Conservation (phyloP, 2,113 vertebrate genomes). For the Cinclus mexicanus region DNA sequence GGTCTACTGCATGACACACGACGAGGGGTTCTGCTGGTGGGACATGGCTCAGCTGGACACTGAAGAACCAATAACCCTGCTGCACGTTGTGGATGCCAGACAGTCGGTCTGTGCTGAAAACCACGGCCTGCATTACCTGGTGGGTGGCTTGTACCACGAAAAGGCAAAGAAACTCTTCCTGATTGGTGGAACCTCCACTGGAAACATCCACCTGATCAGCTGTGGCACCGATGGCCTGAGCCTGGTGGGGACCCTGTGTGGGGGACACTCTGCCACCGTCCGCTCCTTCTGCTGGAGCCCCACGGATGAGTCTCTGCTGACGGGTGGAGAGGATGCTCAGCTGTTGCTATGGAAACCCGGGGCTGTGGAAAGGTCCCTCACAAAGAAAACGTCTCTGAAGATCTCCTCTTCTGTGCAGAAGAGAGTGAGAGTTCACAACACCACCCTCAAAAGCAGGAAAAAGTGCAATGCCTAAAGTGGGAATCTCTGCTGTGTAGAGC, state of each 20-base stretch:
- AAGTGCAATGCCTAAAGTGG: conserved; percentile 24
- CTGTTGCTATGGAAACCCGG: conserved; percentile 89
- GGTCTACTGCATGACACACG: conserved; percentile 86
- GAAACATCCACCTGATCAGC: conserved; percentile 81
- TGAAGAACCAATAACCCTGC: conserved; percentile 79
- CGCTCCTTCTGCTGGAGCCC: conserved; percentile 87
- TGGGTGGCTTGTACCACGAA: conserved; percentile 86
- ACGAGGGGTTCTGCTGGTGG: conserved; percentile 93
- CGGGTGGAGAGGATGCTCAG: conserved; percentile 91
- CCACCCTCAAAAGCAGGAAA: conserved; percentile 68
- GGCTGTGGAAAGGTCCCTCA: conserved; percentile 67
- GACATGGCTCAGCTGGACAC: conserved; percentile 83
- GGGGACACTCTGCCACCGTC: conserved; percentile 81
- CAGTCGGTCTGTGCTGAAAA: conserved; percentile 10
- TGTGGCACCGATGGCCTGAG: conserved; percentile 67
- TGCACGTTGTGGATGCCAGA: conserved; percentile 79
- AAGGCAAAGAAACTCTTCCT: conserved; percentile 78
- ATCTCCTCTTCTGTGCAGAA: conserved; percentile 80
- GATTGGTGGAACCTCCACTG: conserved; percentile 79
- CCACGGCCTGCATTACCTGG: conserved; percentile 80
- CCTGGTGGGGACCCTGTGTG: conserved; percentile 73
- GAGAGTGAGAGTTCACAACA: conserved; percentile 82
- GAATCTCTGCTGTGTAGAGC: background rate
- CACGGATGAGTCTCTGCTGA: conserved; percentile 78
- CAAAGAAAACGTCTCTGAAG: conserved; percentile 80